Evolutionary conservation across 2,797 vertebrate genomes (phyloP).

Genomic region (Darevskia mixta): DNA sequence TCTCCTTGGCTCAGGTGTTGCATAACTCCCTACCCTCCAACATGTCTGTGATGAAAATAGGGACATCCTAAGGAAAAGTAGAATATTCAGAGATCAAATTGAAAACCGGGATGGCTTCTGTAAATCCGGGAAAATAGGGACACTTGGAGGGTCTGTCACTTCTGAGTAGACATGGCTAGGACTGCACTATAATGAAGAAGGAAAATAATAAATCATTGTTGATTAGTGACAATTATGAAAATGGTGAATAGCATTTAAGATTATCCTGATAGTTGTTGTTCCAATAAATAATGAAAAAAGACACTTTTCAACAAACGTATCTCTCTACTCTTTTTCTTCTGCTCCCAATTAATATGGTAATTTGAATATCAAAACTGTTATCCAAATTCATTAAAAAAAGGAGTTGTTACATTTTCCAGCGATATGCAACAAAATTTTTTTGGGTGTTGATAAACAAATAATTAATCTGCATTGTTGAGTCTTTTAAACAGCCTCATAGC

Average conservation of each 20-base stretch:
- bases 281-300: not conserved
- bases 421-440: not conserved
- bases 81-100: no score
- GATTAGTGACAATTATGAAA: not conserved
- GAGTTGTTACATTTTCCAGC: not conserved
- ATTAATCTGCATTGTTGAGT: not conserved
- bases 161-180: not conserved
- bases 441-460: not conserved
- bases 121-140: no score
- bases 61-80: no score
- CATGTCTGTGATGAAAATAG: no score
- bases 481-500: not conserved
- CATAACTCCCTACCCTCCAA: no score
- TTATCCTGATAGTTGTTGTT: not conserved
- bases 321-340: not conserved
- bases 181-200: not conserved
- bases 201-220: not conserved
- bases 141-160: no score
- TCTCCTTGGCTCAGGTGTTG: no score
- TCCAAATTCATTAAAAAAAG: not conserved
- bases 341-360: not conserved
- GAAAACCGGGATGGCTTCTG: no score
- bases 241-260: not conserved
- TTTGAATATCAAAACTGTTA: not conserved
- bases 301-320: not conserved